Evolutionary conservation across 2,797 vertebrate species (phyloP).

Genomic region (Nyctalus aviator): DNA sequence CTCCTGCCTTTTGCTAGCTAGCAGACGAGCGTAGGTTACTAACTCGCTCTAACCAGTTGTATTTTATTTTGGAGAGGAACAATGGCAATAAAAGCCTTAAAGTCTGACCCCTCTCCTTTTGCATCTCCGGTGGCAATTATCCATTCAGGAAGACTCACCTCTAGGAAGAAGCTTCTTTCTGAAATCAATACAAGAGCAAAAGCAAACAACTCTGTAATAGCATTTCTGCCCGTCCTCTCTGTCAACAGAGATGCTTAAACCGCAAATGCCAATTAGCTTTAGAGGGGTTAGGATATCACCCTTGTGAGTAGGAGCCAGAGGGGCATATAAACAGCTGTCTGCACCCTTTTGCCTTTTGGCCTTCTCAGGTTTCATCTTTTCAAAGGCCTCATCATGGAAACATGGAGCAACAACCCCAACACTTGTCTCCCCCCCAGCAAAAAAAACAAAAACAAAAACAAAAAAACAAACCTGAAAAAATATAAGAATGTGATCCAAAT

Average conservation of each 20-base stretch:
- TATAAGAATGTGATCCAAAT: neutral
- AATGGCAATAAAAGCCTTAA: conserved; percentile 45
- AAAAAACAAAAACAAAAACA: no score
- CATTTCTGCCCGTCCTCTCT: neutral
- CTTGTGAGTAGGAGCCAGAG: neutral
- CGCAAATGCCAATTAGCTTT: neutral
- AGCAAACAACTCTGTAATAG: neutral
- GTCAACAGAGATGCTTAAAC: conserved; percentile 37
- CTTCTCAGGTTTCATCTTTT: neutral
- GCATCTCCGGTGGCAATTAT: neutral
- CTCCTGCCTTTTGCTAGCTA: conserved; percentile 30
- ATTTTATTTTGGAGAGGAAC: conserved; percentile 47
- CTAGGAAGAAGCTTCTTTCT: neutral
- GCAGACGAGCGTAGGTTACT: neutral
- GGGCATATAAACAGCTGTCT: neutral
- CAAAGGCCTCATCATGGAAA: neutral
- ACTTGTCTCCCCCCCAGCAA: no score
- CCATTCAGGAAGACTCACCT: conserved; percentile 21
- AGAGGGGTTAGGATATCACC: neutral
- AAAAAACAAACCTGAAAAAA: neutral
- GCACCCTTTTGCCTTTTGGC: neutral
- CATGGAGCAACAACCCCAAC: neutral
- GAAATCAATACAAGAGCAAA: conserved; percentile 55
- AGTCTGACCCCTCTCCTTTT: neutral
- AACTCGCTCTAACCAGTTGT: neutral